Base-by-base conservation (phyloP, 2,888 invertebrate species). In the Rhagonycha fulva region DNA sequence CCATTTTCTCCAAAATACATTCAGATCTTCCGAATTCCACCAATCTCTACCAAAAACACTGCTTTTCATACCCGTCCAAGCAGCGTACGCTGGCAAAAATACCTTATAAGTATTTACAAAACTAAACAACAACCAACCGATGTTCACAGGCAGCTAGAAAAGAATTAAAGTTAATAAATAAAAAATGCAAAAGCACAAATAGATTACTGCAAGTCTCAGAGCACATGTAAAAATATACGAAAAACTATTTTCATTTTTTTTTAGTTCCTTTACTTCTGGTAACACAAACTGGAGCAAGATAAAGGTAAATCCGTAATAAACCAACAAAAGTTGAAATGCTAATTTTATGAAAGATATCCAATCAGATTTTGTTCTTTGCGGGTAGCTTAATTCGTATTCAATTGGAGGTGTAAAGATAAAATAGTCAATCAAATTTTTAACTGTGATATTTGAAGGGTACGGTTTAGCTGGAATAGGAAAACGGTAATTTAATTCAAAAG, bases 1-100 rank as follows among this genome's bases (percentile, higher is more conserved):
- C 76, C 76, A 76, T 28, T 67, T 67, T 7, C 71, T 32, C 76
- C 76, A 76, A 68, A 76, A 76, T 11, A 10, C 68, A 14, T 19
- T 68, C 0, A 67, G 10, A 14, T 68, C 14, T 14, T 61, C 47
- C 2, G 71, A 47, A 30, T 74, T 73, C 76, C 76, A 76, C 76
- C 76, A 76, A 26, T 76, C 74, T 3, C 14, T 14, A 9, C 47
- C 60, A 68, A 74, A 74, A 12, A 14, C 24, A 9, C 62, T 10
- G 9, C 63, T 14, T n/a, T 70, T 67, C 68, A 71, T 63, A 5
- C 76, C 76, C 0, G 24, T 61, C 14, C 70, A 11, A 24, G 26
- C 62, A 9, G 68, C 71, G n/a, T 74, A 74, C 3, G 71, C 70
- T 10, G 73, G 68, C 19, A 75, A 30, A 28, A 26, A 71, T 3